Evolutionary conservation across 2,797 vertebrate species (phyloP), one percentile per base, ranked within the genome.

Genomic region (Sebastolobus altivelis): DNA sequence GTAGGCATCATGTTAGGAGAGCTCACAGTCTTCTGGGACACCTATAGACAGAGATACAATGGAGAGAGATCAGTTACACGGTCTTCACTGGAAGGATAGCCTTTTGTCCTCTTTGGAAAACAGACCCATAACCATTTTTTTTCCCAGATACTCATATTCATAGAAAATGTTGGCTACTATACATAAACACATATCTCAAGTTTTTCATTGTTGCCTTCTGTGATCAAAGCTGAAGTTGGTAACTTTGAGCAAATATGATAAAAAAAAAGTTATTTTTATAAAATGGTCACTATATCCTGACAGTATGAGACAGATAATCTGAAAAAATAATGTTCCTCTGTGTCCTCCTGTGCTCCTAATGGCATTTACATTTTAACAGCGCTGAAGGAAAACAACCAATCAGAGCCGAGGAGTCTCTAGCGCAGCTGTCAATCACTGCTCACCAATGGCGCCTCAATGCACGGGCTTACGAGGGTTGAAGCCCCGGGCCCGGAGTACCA

Each of bases 1-100:
- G 86, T 72, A 85, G 88, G 89, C 93, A 92, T 95, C 91, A 93
- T 85, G 74, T 63, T 89, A 84, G 55, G 61, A 55, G 78, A 82
- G 73, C 68, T 82, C 31, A 8, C 65, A 2, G 65, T 84, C 80
- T 83, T 85, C 75, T 84, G 81, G 67, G 38, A 31, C 38, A 9
- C 74, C 4, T 33, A 75, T 40, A 81, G 54, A 82, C 46, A 70
- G 5, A 31, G n/a, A 77, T 1, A 88, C 83, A 92, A 84, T 60
- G 22, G 40, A 85, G 49, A 77, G 61, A 72, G 60, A 81, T 90
- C 62, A 65, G 69, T 84, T 85, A 35, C 72, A 65, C 3, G 67
- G 61, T 54, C 18, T 46, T 71, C 2, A 75, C 52, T 60, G 52
- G 18, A 84, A 71, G 58, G 2, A 81, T 9, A 61, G 12, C 8